phyloP scores from a whole-genome alignment of 2,888 invertebrate genomes.

The Lasius platythorax region DNA sequence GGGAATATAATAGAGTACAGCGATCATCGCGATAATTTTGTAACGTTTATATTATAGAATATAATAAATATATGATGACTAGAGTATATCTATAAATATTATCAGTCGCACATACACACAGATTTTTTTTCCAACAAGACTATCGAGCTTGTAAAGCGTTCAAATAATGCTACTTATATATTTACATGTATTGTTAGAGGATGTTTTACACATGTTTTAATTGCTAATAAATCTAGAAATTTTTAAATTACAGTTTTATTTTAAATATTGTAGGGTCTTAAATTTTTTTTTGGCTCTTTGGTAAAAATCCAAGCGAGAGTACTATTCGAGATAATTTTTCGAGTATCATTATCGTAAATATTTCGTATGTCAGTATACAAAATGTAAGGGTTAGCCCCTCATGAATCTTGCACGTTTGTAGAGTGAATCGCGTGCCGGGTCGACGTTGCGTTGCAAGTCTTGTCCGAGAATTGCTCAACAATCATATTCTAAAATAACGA shows the following conservation, averaged over 20 bases:
- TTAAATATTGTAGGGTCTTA: background rate
- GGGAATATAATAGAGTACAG: background rate
- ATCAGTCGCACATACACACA: background rate
- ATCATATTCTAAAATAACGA: conserved; percentile 12
- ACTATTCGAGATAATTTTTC: background rate
- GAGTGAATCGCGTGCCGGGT: background rate
- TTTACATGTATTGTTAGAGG: background rate
- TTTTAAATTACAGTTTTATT: background rate
- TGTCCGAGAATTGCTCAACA: conserved; percentile 53
- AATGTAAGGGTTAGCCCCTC: background rate
- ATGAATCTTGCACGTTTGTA: background rate
- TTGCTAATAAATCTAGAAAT: background rate
- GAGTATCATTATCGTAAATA: background rate
- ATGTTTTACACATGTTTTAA: background rate
- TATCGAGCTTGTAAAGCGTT: background rate
- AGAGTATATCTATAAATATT: background rate
- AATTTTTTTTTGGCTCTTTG: background rate
- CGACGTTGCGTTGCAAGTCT: conserved; percentile 57
- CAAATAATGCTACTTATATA: background rate
- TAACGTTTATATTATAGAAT: background rate
- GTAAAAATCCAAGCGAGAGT: background rate
- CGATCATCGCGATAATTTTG: background rate
- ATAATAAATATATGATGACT: background rate
- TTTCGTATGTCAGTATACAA: background rate
- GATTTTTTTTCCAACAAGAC: background rate